Conservation (phyloP, 2,888 invertebrate genomes). For the Napeogenes inachia region DNA sequence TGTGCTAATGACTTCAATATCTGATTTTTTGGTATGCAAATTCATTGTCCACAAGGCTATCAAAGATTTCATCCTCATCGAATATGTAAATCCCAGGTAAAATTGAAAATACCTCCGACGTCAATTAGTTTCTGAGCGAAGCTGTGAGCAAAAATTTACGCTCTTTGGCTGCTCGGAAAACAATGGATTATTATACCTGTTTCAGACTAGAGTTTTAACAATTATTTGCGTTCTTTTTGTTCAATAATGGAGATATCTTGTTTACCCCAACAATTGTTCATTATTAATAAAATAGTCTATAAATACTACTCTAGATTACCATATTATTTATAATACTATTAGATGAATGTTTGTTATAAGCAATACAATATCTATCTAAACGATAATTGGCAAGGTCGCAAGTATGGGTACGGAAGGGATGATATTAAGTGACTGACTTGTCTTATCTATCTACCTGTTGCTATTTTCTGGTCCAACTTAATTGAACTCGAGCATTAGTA, state of each 20-base stretch:
- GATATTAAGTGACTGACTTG: constrained; percentile 1
- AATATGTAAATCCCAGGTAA: constrained; percentile 64
- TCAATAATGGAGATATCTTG: no score
- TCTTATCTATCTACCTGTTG: constrained; percentile 3
- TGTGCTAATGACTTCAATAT: constrained; percentile 26
- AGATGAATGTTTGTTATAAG: background rate
- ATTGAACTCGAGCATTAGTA: no score
- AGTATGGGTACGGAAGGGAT: constrained; percentile 1
- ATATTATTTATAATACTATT: background rate
- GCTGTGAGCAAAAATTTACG: constrained; percentile 20
- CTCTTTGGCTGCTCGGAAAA: constrained; percentile 16
- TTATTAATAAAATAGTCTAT: background rate
- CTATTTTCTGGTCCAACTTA: background rate
- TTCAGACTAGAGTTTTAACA: background rate
- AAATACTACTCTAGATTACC: background rate
- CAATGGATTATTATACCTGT: constrained; percentile 8
- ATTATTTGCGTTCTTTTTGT: constrained; percentile 2
- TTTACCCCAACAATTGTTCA: no score
- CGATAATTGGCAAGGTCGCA: background rate
- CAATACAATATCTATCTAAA: background rate
- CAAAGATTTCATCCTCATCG: constrained; percentile 52
- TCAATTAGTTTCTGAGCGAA: constrained; percentile 34
- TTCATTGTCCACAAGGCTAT: constrained; percentile 43
- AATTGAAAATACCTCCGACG: constrained; percentile 61
- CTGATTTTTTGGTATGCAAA: constrained; percentile 46